Base-by-base conservation (phyloP, 1,140 invertebrate species). In the Sitophilus oryzae region DNA sequence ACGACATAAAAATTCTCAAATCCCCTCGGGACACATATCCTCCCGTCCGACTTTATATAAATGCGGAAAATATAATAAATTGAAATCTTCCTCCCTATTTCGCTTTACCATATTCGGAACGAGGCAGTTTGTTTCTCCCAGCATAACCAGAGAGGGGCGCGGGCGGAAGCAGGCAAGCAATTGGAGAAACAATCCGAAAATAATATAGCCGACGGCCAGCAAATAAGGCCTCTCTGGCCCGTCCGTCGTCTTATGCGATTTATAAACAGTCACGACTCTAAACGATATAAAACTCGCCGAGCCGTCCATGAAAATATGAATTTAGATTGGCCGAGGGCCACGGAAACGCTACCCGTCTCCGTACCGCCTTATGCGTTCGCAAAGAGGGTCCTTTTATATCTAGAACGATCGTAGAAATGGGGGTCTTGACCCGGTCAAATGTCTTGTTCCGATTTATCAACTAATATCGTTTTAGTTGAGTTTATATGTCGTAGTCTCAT, bases 241-340 rank as follows among this genome's bases (percentile, higher is more conserved):
- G n/a, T n/a, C n/a, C n/a, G n/a, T n/a, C n/a, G n/a, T n/a, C n/a
- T 49, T 49, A 15, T 22, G 47, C 30, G 47, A 38, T 49, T 52
- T 52, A 36, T 40, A 44, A 53, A 52, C 50, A 53, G 51, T 53
- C 52, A 54, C 52, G 52, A 54, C 52, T 54, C 41, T 34, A 38
- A 53, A 34, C 43, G 52, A 54, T 54, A 54, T 54, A 54, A 48
- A 47, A 47, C 35, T 47, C 21, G 52, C 36, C 43, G 40, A 48
- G 21, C 56, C 50, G 40, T 42, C 49, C 56, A 52, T 58, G 56
- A 58, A 58, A 47, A 58, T 52, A 58, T 58, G 56, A 52, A 58
- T 52, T 58, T 58, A 52, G 52, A 48, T 48, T 58, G 30, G 56
- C 56, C 49, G 22, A 4, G 41, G 56, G 56, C 56, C 23, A 35